These are phyloP conservation scores for Meda fulgida DNA, from an alignment of 2,797 vertebrate species.

Conservation along the genomic window DNA sequence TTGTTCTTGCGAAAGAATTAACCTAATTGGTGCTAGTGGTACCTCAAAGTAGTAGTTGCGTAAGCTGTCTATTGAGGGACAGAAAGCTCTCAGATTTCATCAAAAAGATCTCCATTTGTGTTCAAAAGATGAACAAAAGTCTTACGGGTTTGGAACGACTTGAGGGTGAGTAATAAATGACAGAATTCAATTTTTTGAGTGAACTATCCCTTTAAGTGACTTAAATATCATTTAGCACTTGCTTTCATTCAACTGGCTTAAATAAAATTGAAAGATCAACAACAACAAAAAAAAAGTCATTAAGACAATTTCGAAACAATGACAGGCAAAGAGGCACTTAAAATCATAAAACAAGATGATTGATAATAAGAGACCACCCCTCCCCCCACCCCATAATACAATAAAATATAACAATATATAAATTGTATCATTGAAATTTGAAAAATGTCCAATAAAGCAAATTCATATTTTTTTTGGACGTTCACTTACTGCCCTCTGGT, in stretches of 20 bases:
- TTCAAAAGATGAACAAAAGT: too few species aligned
- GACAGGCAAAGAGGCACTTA: not conserved
- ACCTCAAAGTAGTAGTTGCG: too few species aligned
- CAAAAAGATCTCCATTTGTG: too few species aligned
- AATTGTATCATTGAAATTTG: not conserved
- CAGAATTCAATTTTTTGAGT: too few species aligned
- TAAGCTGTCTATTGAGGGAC: too few species aligned
- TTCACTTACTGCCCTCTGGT: slow-evolving; percentile 44
- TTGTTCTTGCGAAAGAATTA: too few species aligned
- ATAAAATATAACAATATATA: not conserved
- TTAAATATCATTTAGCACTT: not conserved
- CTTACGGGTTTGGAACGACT: too few species aligned
- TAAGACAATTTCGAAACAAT: too few species aligned
- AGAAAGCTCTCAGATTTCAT: too few species aligned
- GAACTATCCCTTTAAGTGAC: not conserved
- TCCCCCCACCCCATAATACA: not conserved
- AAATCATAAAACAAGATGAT: not conserved
- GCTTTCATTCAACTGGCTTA: not conserved
- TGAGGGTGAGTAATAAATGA: too few species aligned
- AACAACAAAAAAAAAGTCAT: not conserved
- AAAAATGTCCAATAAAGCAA: not conserved
- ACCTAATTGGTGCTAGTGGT: too few species aligned
- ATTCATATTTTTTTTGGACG: slow-evolving; percentile 5
- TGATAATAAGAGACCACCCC: not conserved
- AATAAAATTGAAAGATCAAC: not conserved